Evolutionary conservation across 1,140 invertebrate species (phyloP).

Genomic region (Drosophila subpulchrella): DNA sequence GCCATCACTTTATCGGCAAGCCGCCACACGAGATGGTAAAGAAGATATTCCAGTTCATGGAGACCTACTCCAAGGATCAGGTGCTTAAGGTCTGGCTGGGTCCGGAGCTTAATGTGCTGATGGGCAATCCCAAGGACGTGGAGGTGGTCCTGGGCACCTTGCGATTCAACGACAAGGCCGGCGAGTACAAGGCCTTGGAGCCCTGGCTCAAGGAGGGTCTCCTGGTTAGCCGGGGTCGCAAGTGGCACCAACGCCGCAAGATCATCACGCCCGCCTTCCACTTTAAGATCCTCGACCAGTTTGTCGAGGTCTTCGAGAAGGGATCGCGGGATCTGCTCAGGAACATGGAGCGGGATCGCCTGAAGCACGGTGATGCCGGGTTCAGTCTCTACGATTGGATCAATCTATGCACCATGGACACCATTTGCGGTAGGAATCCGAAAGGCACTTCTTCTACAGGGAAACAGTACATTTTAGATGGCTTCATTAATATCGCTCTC

Average conservation of each 20-base stretch:
- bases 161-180: conserved; percentile 77
- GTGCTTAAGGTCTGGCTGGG: conserved; percentile 85
- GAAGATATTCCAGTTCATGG: conserved; percentile 42
- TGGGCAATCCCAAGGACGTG: conserved; percentile 70
- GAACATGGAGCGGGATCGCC: conserved; percentile 85
- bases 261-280: conserved; percentile 95
- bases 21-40: conserved; percentile 54
- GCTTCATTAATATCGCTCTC: background rate
- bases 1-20: conserved; percentile 66
- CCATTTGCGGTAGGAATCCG: conserved; percentile 88
- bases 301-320: conserved; percentile 89
- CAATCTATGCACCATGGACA: conserved; percentile 89
- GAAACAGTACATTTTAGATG: background rate
- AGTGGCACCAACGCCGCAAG: conserved; percentile 92
- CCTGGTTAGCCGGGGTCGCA: conserved; percentile 87
- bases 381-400: conserved; percentile 88
- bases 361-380: conserved; percentile 33
- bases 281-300: conserved; percentile 93
- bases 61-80: conserved; percentile 37
- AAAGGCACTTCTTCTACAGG: too few species aligned
- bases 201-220: conserved; percentile 91
- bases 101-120: conserved; percentile 69
- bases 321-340: conserved; percentile 87
- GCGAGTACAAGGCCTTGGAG: conserved; percentile 88
- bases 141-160: conserved; percentile 65